phyloP scores from a whole-genome alignment of 2,113 vertebrate species.

The Aegotheles bennettii region DNA sequence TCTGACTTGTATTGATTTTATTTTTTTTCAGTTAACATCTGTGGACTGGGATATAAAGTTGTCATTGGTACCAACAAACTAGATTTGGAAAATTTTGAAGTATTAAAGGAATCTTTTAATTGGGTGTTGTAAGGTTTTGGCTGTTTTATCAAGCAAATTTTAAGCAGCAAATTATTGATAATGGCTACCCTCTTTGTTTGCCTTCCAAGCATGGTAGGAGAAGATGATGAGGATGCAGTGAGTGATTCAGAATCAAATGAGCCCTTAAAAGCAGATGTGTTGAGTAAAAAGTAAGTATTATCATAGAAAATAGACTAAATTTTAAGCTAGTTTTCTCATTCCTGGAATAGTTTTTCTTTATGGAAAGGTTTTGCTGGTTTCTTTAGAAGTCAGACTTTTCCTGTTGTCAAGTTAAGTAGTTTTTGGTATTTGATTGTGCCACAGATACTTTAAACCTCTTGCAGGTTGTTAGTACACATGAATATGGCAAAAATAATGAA shows the following conservation, averaged over 20 bases:
- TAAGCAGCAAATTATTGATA: neutral
- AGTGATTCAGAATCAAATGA: conserved; percentile 86
- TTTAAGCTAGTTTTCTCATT: neutral
- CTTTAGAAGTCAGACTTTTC: neutral
- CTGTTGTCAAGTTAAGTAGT: neutral
- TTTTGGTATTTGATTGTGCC: neutral
- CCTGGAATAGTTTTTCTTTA: neutral
- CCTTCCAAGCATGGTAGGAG: conserved; percentile 83
- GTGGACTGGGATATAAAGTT: neutral
- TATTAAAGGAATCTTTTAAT: neutral
- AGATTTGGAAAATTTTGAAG: neutral
- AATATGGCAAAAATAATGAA: neutral
- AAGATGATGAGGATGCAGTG: conserved; percentile 87
- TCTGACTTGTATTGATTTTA: neutral
- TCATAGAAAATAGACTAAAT: neutral
- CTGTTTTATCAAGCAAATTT: neutral
- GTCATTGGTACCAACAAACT: neutral
- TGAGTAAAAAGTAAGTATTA: conserved; percentile 90
- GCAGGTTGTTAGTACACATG: neutral
- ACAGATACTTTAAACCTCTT: neutral
- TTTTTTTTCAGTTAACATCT: neutral
- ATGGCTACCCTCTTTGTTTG: conserved; percentile 37
- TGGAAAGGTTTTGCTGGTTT: neutral
- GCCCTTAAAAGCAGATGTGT: conserved; percentile 79
- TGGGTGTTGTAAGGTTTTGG: neutral